Percentiles rank a stretch among this genome's conserved stretches.
phyloP scores from a whole-genome alignment of 2,797 vertebrate species.

The Clarias pachynema region DNA sequence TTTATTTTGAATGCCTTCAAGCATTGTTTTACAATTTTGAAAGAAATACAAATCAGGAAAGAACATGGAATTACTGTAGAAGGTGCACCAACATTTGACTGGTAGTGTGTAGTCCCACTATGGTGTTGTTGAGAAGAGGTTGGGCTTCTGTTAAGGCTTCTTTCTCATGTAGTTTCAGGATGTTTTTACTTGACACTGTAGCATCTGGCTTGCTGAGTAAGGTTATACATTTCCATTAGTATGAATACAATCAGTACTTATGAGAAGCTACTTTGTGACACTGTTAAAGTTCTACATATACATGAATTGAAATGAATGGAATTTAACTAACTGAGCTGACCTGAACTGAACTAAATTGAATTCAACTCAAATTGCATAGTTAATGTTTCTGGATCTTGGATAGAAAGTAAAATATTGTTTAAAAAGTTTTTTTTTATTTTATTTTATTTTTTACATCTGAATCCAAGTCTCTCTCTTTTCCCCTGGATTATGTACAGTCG shows the following conservation, averaged over 20 bases:
- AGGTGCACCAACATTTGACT: too few species aligned
- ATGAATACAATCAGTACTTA: background rate
- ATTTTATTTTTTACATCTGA: slow-evolving; percentile 1
- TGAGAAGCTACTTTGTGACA: background rate
- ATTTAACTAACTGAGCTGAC: background rate
- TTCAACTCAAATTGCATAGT: background rate
- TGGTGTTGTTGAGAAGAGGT: background rate
- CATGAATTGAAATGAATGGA: background rate
- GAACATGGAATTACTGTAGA: too few species aligned
- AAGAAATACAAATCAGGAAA: too few species aligned
- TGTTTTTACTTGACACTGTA: background rate
- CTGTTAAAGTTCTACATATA: background rate
- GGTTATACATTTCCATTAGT: background rate
- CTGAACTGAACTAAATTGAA: background rate
- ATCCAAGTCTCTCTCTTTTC: background rate
- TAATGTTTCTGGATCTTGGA: background rate
- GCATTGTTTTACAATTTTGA: too few species aligned
- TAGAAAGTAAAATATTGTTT: slow-evolving; percentile 16
- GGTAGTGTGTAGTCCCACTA: background rate
- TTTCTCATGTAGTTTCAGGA: background rate
- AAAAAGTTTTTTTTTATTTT: background rate
- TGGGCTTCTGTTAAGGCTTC: background rate
- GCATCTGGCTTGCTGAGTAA: background rate
- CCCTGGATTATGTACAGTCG: slow-evolving; percentile 14
- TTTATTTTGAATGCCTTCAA: too few species aligned